These are phyloP conservation scores for Drosophila melanogaster DNA, from an alignment of 1,140 invertebrate species.

Conservation along the genomic window Release_6_plus_ISO1_MT NT_033777.3:19691001-19691500, in stretches of 20 bases:
- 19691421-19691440: conserved; percentile 17
- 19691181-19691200: conserved; percentile 76
- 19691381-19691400: conserved; percentile 53
- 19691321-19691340: conserved; percentile 43
- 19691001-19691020: conserved; percentile 70
- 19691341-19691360: conserved; percentile 7
- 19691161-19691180: conserved; percentile 54
- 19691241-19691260: not conserved
- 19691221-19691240: conserved; percentile 68
- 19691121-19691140: conserved; percentile 63
- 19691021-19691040: conserved; percentile 35
- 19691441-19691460: conserved; percentile 35
- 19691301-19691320: conserved; percentile 23
- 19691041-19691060: conserved; percentile 27
- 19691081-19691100: conserved; percentile 32
- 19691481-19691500: conserved; percentile 31
- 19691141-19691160: conserved; percentile 71
- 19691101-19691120: conserved; percentile 54
- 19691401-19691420: conserved; percentile 29
- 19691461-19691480: conserved; percentile 52
- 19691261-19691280: conserved; percentile 36
- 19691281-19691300: conserved; percentile 50
- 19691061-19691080: conserved; percentile 11
- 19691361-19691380: conserved; percentile 4
- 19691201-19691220: conserved; percentile 79